Evolutionary conservation across 2,113 vertebrate species (phyloP).

Genomic region (Sialia sialis): DNA sequence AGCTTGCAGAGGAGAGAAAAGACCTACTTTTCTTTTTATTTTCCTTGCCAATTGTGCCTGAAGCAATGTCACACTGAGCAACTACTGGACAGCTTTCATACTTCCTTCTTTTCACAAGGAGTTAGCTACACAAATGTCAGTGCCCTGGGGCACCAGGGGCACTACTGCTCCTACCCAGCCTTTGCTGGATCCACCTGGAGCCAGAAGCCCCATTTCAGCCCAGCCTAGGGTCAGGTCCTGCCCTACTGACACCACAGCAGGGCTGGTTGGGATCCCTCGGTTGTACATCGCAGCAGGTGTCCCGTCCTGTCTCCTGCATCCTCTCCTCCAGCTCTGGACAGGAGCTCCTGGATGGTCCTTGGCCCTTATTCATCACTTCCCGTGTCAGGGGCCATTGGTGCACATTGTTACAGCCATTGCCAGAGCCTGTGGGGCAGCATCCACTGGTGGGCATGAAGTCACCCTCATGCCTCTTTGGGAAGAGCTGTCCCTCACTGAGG

Average conservation of each 20-base stretch:
- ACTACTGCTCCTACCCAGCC: not conserved
- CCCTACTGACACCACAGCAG: too few relatives aligned
- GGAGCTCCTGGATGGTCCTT: not conserved
- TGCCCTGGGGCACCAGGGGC: not conserved
- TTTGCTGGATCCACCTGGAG: not conserved
- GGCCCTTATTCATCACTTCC: not conserved
- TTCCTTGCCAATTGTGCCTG: not conserved
- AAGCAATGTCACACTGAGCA: not conserved
- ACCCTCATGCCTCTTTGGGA: not conserved
- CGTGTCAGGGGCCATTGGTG: too few relatives aligned
- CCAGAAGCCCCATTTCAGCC: not conserved
- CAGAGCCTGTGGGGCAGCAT: not conserved
- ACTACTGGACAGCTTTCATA: not conserved
- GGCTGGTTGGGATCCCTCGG: accelerated
- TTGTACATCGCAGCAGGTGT: accelerated
- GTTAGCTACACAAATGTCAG: not conserved
- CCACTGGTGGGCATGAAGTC: accelerated
- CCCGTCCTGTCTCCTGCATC: not conserved
- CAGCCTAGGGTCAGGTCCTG: not conserved
- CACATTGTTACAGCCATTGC: not conserved
- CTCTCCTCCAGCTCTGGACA: not conserved
- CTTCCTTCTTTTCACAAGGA: not conserved
- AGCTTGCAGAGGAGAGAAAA: conserved; percentile 3
- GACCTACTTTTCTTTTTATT: not conserved
- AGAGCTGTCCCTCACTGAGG: not conserved